phyloP scores from a whole-genome alignment of 2,888 invertebrate species.

The Xestia c-nigrum region DNA sequence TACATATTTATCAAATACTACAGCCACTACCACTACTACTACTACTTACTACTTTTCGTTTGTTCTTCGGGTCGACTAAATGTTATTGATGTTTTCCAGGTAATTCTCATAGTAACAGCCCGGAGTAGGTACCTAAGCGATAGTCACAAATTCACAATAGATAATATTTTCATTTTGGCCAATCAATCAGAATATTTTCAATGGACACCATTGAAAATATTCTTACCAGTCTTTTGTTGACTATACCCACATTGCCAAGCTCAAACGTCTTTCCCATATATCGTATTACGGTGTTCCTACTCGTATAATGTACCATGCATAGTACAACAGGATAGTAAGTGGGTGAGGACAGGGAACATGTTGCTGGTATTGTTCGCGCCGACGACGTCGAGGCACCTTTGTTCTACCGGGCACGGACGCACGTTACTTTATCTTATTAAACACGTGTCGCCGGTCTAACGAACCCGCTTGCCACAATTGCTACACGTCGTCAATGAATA shows the following conservation, averaged over 20 bases:
- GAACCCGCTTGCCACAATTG: conserved; percentile 83
- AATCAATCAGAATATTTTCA: no score
- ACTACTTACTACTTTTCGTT: no score
- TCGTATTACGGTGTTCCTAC: conserved; percentile 28
- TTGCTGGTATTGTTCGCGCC: conserved; percentile 79
- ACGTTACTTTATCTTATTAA: conserved; percentile 85
- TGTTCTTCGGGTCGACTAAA: neutral
- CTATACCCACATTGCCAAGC: neutral
- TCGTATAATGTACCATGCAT: conserved; percentile 60
- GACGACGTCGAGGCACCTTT: conserved; percentile 84
- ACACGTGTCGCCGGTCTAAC: conserved; percentile 82
- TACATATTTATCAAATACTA: no score
- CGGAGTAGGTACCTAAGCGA: neutral
- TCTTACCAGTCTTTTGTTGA: neutral
- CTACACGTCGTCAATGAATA: conserved; percentile 82
- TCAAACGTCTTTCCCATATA: neutral
- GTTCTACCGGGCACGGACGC: conserved; percentile 79
- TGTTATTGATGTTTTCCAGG: neutral
- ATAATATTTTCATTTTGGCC: neutral
- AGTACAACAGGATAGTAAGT: conserved; percentile 72
- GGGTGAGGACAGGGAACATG: conserved; percentile 74
- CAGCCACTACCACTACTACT: no score
- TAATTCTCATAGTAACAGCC: neutral
- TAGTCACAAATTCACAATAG: no score
- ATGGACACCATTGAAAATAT: neutral